Conservation (phyloP, 2,888 invertebrate species). For the Ellobium chinense region DNA sequence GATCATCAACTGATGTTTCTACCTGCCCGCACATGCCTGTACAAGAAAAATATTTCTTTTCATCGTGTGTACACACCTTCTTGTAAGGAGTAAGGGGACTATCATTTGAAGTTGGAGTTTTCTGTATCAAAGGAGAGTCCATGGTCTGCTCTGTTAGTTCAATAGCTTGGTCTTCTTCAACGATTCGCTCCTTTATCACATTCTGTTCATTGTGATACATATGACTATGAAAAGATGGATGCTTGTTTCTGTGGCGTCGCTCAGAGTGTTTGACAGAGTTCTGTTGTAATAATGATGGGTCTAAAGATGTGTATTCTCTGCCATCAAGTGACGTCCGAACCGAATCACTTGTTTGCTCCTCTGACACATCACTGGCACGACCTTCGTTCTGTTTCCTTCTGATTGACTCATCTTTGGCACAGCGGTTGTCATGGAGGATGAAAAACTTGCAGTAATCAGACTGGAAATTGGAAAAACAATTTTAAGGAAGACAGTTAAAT, state of each 20-base stretch:
- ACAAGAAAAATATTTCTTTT: background rate
- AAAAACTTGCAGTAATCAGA: conserved; percentile 37
- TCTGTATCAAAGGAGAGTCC: conserved; percentile 13
- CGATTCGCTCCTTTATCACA: background rate
- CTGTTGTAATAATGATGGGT: background rate
- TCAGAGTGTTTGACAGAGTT: background rate
- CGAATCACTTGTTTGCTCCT: background rate
- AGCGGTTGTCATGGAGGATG: conserved; percentile 26
- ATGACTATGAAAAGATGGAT: background rate
- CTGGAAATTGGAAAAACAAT: conserved; percentile 3
- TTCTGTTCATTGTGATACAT: background rate
- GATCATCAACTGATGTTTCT: conserved; percentile 4
- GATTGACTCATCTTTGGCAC: background rate
- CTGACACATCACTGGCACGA: background rate
- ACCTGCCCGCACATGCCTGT: background rate
- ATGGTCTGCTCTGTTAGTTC: background rate
- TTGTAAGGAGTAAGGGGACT: background rate
- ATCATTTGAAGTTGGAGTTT: background rate
- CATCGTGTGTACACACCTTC: conserved; percentile 4
- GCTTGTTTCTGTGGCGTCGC: background rate
- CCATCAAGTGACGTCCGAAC: background rate
- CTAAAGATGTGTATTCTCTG: background rate
- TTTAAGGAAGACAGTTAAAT: background rate
- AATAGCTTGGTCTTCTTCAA: background rate
- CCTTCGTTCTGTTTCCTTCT: background rate